Evolutionary conservation across 2,888 invertebrate species (phyloP), one percentile per base, ranked within the genome.

Genomic region (Cryptus armator): DNA sequence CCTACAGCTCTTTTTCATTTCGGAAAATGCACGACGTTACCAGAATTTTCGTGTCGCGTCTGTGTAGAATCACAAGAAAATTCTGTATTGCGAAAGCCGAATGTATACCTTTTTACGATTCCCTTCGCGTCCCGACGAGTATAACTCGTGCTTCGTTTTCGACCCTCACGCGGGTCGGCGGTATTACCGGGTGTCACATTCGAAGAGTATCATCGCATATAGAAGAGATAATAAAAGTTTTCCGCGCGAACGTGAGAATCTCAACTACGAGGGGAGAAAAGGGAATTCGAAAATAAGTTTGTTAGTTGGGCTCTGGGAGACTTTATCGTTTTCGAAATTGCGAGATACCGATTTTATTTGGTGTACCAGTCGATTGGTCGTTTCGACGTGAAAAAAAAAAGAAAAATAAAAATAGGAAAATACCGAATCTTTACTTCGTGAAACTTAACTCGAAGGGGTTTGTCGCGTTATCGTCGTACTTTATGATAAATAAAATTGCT

Each of bases 201-300:
- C 37, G 46, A 53, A 44, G 48, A 37, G 66, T n/a, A 16, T 24
- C 67, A 16, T 67, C 53, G 48, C 48, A 77, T 72, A 72, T 59
- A 56, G 62, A 46, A 51, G 24, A 71, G 66, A 75, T 71, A 48
- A 84, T 80, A 80, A 84, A 84, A 80, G 64, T 32, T 53, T 16
- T 70, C 0, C 37, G 6, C 37, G 19, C 46, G 56, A 44, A 37
- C n/a, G 44, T 80, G 37, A 43, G 6, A 76, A 53, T 66, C 53
- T 51, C 44, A 24, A 12, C n/a, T 43, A 43, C 44, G 51, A 37
- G 37, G 37, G 6, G 37, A 9, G 6, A 7, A 37, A 37, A 37
- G 37, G 37, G 37, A 37, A 12, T n/a, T 81, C 75, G 70, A 71
- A 37, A 37, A 71, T 66, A 66, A 64, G 48, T 64, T 80, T 80